These are phyloP conservation scores for Molothrus ater DNA, from an alignment of 2,797 vertebrate species.

Conservation along the genomic window DNA sequence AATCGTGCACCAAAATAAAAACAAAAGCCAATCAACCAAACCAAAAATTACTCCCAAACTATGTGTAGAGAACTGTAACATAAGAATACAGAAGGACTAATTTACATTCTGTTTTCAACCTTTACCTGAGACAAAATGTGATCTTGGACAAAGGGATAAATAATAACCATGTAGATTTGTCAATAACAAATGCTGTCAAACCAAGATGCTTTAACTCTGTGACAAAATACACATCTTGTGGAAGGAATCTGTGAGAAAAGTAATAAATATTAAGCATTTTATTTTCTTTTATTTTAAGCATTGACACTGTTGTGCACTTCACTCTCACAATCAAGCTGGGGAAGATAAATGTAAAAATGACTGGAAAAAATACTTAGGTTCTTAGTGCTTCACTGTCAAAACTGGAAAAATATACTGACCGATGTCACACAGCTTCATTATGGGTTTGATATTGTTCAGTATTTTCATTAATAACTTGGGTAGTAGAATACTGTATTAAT, in stretches of 20 bases:
- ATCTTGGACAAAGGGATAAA: background rate
- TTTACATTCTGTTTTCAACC: background rate
- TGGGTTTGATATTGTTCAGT: background rate
- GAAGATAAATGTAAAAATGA: background rate
- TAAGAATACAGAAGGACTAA: background rate
- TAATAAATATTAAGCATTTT: background rate
- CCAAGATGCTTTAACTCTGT: background rate
- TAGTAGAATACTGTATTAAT: background rate
- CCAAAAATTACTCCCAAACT: background rate
- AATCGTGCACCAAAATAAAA: background rate
- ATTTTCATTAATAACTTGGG: background rate
- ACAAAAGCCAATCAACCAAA: background rate
- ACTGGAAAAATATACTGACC: background rate
- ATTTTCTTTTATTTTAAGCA: background rate
- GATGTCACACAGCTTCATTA: background rate
- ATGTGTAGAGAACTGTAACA: background rate
- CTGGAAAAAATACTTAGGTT: background rate
- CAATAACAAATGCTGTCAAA: background rate
- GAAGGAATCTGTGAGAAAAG: background rate
- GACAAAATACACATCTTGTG: background rate
- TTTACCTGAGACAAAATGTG: background rate
- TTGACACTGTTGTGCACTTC: background rate
- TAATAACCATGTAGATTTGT: background rate
- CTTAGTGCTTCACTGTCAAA: background rate
- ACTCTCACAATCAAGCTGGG: background rate